Percentiles rank a stretch among this genome's conserved stretches.
These are phyloP conservation scores for Thereuonema tuberculata DNA, from an alignment of 1,140 invertebrate species.

Conservation along the genomic window DNA sequence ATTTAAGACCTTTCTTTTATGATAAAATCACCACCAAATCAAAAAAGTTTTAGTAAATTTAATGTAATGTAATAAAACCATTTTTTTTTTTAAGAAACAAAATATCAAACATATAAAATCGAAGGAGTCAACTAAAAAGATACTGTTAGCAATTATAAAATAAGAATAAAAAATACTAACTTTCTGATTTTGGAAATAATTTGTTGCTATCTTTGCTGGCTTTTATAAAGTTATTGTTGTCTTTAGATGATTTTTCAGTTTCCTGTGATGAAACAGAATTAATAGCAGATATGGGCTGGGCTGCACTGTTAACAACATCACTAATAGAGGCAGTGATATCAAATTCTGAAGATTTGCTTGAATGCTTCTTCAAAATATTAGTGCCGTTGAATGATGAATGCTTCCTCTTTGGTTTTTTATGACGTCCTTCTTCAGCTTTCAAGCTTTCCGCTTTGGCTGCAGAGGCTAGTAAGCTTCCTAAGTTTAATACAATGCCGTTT, in stretches of 20 bases:
- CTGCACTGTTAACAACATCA: constrained; percentile 10
- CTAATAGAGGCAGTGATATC: background rate
- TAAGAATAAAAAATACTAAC: too few relatives aligned
- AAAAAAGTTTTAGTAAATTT: too few relatives aligned
- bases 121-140: too few relatives aligned
- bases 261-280: constrained; percentile 12
- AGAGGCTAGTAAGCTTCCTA: constrained; percentile 11
- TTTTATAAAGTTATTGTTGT: too few relatives aligned
- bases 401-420: constrained; percentile 7
- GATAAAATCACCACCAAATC: too few relatives aligned
- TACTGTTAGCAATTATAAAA: too few relatives aligned
- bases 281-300: constrained; percentile 11
- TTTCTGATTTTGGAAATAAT: too few relatives aligned
- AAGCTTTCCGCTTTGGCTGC: background rate
- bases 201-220: too few relatives aligned
- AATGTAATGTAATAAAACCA: too few relatives aligned
- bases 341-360: background rate
- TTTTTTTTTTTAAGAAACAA: too few relatives aligned
- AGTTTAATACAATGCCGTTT: background rate
- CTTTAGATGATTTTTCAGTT: constrained; percentile 5
- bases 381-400: background rate
- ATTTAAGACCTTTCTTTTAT: too few relatives aligned
- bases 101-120: too few relatives aligned
- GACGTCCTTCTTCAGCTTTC: constrained; percentile 1
- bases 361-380: background rate